Base-by-base conservation (phyloP, 1,140 invertebrate genomes). In the Polypedilum pembai region DNA sequence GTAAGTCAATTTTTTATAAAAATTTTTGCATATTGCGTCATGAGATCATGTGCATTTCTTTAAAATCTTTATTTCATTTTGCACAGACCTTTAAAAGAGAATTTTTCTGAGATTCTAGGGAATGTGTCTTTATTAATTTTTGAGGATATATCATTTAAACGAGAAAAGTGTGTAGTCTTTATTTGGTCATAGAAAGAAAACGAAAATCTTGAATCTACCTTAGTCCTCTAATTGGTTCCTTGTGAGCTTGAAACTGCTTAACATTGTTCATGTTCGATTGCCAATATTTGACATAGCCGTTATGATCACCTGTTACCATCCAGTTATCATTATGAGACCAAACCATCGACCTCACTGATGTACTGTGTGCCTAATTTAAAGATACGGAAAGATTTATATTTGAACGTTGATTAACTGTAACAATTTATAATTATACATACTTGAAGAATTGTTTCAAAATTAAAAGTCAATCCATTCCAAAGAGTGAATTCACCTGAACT, bases 251-350 rank as follows among this genome's bases (percentile, higher is more conserved):
- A 87, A 97, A 99, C 95, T 99, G 98, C 88, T 99, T 99, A 18
- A 99, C 98, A 86, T 99, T 99, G 86, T 99, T 99, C 98, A 99
- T 99, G 85, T 99, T 99, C 77, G 95, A 96, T 87, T 99, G 98
- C 98, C 98, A 99, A 85, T 99, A 99, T 81, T 99, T 99, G 66
- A 99, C 95, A 82, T 95, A 99, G 41, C 98, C 98, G 72, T 92
- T 91, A 82, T 99, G 96, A 85, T 99, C 98, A 10, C 94, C 98
- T 0, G 98, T 99, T 65, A 99, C 93, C 95, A 99, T 98, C 98
- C 98, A 99, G 77, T 93, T 91, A 85, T 99, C 97, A 81, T 96
- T 98, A 82, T 98, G 94, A 45, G 96, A 98, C 98, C 98, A 99
- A 12, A 96, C 93, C 97, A 99, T 99, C 18, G 96, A 95, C 75